These are phyloP conservation scores for Cantharis lateralis DNA, from an alignment of 2,888 invertebrate species.

Conservation along the genomic window DNA sequence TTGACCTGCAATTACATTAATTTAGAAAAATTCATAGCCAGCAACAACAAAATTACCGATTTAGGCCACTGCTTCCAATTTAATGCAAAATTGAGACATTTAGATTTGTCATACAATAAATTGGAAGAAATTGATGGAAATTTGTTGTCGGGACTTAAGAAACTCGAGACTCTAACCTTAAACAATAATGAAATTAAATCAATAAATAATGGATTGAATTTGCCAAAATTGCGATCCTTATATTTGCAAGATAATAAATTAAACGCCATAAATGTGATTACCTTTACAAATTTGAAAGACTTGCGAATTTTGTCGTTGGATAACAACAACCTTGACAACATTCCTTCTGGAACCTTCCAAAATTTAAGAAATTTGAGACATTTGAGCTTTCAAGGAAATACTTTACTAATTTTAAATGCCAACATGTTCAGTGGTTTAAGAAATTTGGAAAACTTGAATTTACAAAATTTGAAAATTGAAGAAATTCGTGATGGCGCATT, in stretches of 20 bases:
- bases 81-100: background rate
- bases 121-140: background rate
- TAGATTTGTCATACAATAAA: background rate
- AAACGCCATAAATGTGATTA: background rate
- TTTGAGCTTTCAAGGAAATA: conserved; percentile 13
- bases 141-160: background rate
- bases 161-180: background rate
- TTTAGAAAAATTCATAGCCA: background rate
- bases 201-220: background rate
- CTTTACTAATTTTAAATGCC: conserved; percentile 1
- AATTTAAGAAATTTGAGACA: conserved; percentile 1
- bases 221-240: background rate
- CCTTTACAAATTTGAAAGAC: background rate
- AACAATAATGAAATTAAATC: background rate
- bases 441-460: background rate
- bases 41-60: background rate
- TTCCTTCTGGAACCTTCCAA: conserved; percentile 8
- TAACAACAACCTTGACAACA: conserved; percentile 9
- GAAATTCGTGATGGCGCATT: conserved; percentile 12
- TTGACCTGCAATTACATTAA: background rate
- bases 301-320: background rate
- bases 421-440: conserved; percentile 7
- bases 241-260: background rate
- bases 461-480: background rate
- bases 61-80: background rate